A percentile compares a stretch with the other conserved stretches of the same genome.
phyloP scores from a whole-genome alignment of 2,888 invertebrate genomes.

The Torymus aiolomorphi region DNA sequence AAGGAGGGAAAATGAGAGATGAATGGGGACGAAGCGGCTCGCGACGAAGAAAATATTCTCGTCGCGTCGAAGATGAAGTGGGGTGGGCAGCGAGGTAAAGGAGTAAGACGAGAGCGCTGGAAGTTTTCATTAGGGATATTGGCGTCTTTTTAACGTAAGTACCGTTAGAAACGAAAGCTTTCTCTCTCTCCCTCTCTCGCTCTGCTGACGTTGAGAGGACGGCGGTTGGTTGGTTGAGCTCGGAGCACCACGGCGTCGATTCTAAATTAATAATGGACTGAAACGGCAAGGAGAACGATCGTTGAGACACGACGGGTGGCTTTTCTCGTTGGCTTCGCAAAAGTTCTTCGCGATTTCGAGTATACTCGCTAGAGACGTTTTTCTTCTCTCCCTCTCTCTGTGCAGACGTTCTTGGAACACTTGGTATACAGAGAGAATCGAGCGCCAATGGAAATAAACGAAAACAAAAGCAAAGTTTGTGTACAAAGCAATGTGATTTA shows the following conservation, averaged over 20 bases:
- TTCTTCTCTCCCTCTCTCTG: neutral
- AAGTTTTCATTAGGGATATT: conserved; percentile 63
- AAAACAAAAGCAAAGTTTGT: no score
- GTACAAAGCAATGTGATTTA: no score
- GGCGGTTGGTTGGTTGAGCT: no score
- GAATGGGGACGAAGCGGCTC: neutral
- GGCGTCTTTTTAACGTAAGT: conserved; percentile 43
- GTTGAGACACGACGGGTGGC: neutral
- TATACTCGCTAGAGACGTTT: no score
- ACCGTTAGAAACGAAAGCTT: conserved; percentile 20
- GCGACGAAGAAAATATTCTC: neutral
- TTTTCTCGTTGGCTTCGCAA: no score
- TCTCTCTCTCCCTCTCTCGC: no score
- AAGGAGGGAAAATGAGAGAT: neutral
- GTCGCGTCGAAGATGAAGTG: neutral
- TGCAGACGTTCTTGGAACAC: neutral
- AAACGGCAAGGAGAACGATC: neutral
- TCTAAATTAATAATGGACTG: conserved; percentile 13
- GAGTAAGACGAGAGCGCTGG: neutral
- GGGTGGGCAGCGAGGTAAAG: neutral
- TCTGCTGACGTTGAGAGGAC: no score
- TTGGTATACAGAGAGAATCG: no score
- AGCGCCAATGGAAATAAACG: no score
- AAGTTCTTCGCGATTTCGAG: no score
- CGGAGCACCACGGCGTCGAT: neutral